A percentile compares a stretch with the other conserved stretches of the same genome.
Evolutionary conservation across 2,797 vertebrate species (phyloP).

Genomic region (Enteromius trimaculatus): DNA sequence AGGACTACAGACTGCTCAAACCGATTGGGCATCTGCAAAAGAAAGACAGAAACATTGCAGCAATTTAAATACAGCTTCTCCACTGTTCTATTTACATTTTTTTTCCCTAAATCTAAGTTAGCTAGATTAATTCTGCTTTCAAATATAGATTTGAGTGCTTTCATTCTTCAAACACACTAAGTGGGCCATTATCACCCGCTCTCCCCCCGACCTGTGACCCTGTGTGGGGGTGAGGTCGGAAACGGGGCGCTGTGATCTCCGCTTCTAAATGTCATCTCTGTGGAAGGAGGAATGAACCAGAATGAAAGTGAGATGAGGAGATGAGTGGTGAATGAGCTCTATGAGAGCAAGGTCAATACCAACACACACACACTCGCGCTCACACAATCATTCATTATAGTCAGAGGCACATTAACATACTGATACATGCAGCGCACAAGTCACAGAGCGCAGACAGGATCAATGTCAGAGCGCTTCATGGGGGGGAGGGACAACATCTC

Average conservation of each 20-base stretch:
- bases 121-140: slow-evolving; percentile 13
- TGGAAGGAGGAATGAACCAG: slow-evolving; percentile 63
- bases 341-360: slow-evolving; percentile 66
- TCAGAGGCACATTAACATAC: slow-evolving; percentile 51
- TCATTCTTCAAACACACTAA: slow-evolving; percentile 46
- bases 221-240: slow-evolving; percentile 55
- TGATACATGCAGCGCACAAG: slow-evolving; percentile 43
- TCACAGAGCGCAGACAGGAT: slow-evolving; percentile 41
- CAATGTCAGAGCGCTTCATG: slow-evolving; percentile 27
- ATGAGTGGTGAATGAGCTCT: slow-evolving; percentile 68
- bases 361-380: slow-evolving; percentile 41
- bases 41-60: not conserved
- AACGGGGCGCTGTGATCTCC: slow-evolving; percentile 54
- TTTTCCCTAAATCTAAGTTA: slow-evolving; percentile 10
- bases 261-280: slow-evolving; percentile 65
- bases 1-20: slow-evolving; percentile 94
- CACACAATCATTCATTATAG: slow-evolving; percentile 18
- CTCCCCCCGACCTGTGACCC: slow-evolving; percentile 44
- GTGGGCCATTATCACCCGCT: slow-evolving; percentile 28
- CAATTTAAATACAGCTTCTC: not conserved
- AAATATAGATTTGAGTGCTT: slow-evolving; percentile 38
- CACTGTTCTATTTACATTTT: not conserved
- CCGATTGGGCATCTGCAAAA: slow-evolving; percentile 88
- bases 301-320: slow-evolving; percentile 48
- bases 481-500: slow-evolving; percentile 28